Evolutionary conservation across 1,140 invertebrate genomes (phyloP).

Genomic region (Diachasma alloeum): DNA sequence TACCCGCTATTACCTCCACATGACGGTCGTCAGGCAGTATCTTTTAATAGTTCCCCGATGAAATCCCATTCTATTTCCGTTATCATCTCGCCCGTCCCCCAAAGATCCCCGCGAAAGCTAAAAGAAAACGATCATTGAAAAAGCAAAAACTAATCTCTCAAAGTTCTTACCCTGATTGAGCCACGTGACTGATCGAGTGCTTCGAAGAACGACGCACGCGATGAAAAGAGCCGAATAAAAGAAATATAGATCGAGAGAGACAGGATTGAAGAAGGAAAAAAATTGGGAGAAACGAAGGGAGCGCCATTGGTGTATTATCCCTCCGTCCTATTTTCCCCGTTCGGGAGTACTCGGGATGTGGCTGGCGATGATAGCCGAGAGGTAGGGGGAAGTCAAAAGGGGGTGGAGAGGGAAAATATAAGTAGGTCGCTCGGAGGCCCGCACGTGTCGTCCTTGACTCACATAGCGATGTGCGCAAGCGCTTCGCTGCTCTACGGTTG

Average conservation of each 20-base stretch:
- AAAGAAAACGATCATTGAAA: not conserved
- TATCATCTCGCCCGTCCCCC: not conserved
- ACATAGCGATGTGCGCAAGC: slow-evolving; percentile 62
- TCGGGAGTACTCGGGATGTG: slow-evolving; percentile 54
- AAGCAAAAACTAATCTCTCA: not conserved
- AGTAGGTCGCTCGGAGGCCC: slow-evolving; percentile 62
- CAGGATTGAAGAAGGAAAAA: not conserved
- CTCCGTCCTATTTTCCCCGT: slow-evolving; percentile 58
- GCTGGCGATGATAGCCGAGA: slow-evolving; percentile 49
- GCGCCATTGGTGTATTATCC: slow-evolving; percentile 24
- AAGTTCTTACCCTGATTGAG: not conserved
- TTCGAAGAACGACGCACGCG: not conserved
- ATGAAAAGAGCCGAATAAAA: not conserved
- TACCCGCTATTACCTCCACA: not conserved
- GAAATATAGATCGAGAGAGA: no score
- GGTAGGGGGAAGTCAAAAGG: slow-evolving; percentile 26
- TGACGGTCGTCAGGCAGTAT: not conserved
- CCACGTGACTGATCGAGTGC: not conserved
- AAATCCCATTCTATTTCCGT: slow-evolving; percentile 10
- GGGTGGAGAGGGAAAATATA: slow-evolving; percentile 41
- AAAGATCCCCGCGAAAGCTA: not conserved
- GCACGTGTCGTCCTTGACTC: slow-evolving; percentile 68
- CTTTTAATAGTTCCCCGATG: slow-evolving; percentile 12
- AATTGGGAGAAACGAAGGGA: slow-evolving; percentile 28
- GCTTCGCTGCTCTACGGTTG: slow-evolving; percentile 43